These are phyloP conservation scores for Eulimnadia texana DNA, from an alignment of 1,140 invertebrate genomes.

Conservation along the genomic window DNA sequence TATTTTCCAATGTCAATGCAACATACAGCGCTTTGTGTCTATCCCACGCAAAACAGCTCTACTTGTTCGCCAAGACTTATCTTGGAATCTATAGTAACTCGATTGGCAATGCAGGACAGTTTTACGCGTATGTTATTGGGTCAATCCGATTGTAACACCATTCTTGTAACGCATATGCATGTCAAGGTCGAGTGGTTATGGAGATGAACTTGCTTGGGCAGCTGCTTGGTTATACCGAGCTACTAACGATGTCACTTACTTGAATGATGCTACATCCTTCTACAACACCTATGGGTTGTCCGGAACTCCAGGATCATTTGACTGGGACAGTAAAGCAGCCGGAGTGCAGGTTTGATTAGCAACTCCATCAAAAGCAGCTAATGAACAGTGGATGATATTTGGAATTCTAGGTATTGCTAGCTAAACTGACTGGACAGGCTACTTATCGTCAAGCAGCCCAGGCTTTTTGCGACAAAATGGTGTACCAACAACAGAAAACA, in stretches of 20 bases:
- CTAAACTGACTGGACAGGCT: slow-evolving; percentile 23
- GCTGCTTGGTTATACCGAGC: slow-evolving; percentile 28
- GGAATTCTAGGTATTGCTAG: slow-evolving; percentile 14
- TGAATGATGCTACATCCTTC: slow-evolving; percentile 3
- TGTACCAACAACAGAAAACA: slow-evolving; percentile 19
- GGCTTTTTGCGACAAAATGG: slow-evolving; percentile 20
- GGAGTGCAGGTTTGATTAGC: slow-evolving; percentile 10
- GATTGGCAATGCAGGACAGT: slow-evolving; percentile 25
- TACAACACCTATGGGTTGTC: slow-evolving; percentile 5
- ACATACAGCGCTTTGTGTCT: slow-evolving; percentile 23
- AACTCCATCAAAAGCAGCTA: too few species aligned
- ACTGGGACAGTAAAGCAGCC: slow-evolving; percentile 11
- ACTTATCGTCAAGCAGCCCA: slow-evolving; percentile 14
- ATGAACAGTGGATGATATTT: neutral
- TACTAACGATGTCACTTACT: slow-evolving; percentile 18
- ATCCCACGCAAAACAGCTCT: slow-evolving; percentile 28
- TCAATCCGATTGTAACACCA: neutral
- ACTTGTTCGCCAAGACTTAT: slow-evolving; percentile 29
- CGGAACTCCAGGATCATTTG: slow-evolving; percentile 3
- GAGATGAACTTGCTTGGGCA: slow-evolving; percentile 28
- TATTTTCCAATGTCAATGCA: slow-evolving; percentile 25
- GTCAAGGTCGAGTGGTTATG: slow-evolving; percentile 23
- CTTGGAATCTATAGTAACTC: slow-evolving; percentile 28
- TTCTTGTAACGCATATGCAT: neutral
- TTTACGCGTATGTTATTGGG: slow-evolving; percentile 26